Percentiles rank a stretch among this genome's conserved stretches.
These are phyloP conservation scores for Pseudois nayaur DNA, from an alignment of 2,113 vertebrate species.

Conservation along the genomic window DNA sequence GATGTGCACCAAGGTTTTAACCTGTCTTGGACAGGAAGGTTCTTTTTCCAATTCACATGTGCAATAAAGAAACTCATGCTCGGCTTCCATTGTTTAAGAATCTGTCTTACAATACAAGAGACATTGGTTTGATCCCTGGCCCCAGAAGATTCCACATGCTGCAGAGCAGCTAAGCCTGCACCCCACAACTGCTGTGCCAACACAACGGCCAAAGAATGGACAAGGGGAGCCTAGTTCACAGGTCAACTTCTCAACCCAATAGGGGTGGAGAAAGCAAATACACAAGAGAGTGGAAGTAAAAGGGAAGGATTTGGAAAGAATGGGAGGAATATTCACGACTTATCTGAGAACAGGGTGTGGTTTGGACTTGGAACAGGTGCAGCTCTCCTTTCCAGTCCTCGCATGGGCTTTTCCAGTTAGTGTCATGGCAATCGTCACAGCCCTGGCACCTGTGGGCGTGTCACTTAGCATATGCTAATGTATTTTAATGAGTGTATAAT, in stretches of 20 bases:
- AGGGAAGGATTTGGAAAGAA: not conserved
- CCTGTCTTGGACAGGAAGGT: not conserved
- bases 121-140: not conserved
- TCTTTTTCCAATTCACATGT: not conserved
- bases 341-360: not conserved
- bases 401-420: not conserved
- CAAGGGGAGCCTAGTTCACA: not conserved
- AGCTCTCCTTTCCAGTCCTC: not conserved
- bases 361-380: not conserved
- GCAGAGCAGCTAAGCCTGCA: not conserved
- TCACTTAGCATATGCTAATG: not conserved
- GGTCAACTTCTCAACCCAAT: not conserved
- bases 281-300: not conserved
- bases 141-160: not conserved
- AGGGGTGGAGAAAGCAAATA: not conserved
- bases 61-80: not conserved
- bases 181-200: not conserved
- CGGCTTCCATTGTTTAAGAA: not conserved
- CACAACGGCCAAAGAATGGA: not conserved
- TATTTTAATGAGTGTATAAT: not conserved
- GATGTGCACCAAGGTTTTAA: not conserved
- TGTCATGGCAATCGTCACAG: not conserved
- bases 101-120: not conserved
- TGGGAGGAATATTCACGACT: not conserved
- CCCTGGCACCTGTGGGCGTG: not conserved